Evolutionary conservation across 2,888 invertebrate species (phyloP), one percentile per base, ranked within the genome.

Genomic region (Macroteleia sp.): DNA sequence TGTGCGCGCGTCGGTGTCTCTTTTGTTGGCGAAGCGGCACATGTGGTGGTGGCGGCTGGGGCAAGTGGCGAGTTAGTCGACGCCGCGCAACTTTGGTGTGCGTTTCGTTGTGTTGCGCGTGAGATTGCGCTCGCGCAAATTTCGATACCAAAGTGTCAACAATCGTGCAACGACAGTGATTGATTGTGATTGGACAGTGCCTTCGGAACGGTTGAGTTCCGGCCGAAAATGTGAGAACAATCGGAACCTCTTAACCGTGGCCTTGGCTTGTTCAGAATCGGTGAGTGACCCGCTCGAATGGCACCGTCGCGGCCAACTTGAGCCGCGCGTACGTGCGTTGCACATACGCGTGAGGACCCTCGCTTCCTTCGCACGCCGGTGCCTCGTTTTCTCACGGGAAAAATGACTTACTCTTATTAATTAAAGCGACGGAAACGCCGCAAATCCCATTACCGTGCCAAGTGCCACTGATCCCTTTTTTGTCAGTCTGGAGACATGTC

Each of bases 241-340:
- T 32, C 34, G 41, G 19, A 6, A 19, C 36, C 25, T 16, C 19
- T 36, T 22, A 46, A 56, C 44, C 52, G 59, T 50, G 50, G 84
- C 88, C 87, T 89, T 89, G 85, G 81, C 71, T 80, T 84, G 79
- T 75, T 80, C 10, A 70, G 59, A 50, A 69, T 82, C 86, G 89
- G 89, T 89, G 89, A 89, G 89, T 87, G 88, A 88, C 88, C 88
- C 82, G 86, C 82, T 82, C 77, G 80, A 83, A 82, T 81, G 77
- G 81, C 80, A 82, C 79, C 76, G 73, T 67, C 41, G 54, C 56
- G 50, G 59, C n/a, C 41, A 30, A 44, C 28, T 61, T 67, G 36
- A 48, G n/a, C n/a, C n/a, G n/a, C 36, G 54, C 17, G 71, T 62
- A 57, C 28, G 48, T 44, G 41, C 56, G 54, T 48, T 46, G 46